Conservation (phyloP, 23 tunicate species). For the Botrylloides violaceus region DNA sequence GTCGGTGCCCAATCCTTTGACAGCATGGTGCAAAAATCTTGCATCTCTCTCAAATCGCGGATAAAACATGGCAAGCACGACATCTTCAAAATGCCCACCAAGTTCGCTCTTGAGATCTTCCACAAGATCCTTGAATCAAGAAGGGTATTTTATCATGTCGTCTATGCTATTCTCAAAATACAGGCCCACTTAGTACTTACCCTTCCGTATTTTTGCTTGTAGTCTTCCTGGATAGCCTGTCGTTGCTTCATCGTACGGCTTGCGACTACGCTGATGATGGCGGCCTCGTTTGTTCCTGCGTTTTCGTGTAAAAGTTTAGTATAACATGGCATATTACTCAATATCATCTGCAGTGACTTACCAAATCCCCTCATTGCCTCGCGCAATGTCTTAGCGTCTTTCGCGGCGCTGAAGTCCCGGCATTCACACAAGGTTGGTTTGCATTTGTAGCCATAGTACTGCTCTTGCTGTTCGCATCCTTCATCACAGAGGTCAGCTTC, state of each 20-base stretch:
- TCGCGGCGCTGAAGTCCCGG: conserved; percentile 10
- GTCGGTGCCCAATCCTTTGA: conserved; percentile 20
- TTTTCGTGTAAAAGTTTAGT: too few species aligned
- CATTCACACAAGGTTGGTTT: conserved; percentile 3
- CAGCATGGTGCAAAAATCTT: conserved; percentile 17
- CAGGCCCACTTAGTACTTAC: not conserved
- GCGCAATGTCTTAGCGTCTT: conserved; percentile 20
- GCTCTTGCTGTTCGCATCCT: not conserved
- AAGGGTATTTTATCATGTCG: not conserved
- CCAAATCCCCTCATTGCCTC: conserved; percentile 49
- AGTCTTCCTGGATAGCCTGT: not conserved
- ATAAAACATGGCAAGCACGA: conserved; percentile 13
- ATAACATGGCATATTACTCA: too few species aligned
- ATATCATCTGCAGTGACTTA: conserved; percentile 7
- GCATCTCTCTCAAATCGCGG: conserved; percentile 24
- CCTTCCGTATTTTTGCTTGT: conserved; percentile 33
- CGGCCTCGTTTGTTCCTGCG: conserved; percentile 23
- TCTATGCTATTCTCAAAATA: not conserved
- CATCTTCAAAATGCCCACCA: conserved; percentile 16
- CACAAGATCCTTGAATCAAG: conserved; percentile 16
- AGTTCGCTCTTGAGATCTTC: conserved; percentile 18
- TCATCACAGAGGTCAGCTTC: not conserved
- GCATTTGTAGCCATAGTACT: not conserved
- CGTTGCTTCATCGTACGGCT: conserved; percentile 5
- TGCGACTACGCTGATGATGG: conserved; percentile 6